Base-by-base conservation (phyloP, 2,888 invertebrate genomes). In the Lasioglossum oenotherae region DNA sequence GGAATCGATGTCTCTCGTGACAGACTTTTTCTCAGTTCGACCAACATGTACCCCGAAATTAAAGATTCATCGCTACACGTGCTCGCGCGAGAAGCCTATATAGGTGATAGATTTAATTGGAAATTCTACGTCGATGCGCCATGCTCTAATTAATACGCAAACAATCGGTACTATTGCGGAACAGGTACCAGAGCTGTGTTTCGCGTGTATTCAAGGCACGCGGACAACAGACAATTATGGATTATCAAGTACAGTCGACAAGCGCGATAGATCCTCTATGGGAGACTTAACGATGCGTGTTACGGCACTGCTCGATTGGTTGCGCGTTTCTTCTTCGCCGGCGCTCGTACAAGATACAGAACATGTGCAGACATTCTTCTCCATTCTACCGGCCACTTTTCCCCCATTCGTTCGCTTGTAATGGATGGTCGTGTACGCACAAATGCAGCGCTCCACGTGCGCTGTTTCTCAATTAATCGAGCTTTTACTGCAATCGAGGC, bases 291-390 rank as follows among this genome's bases (percentile, higher is more conserved):
- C 49, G 75, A 80, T 53, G 57, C 87, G 84, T 83, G 78, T 78
- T 82, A 10, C 35, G 23, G 35, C 69, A 23, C 78, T 80, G 84
- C 77, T 84, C 84, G 80, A 84, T 86, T 80, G 81, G 83, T 87
- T 46, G 44, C 75, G 71, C 76, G 71, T 72, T 69, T 60, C 71
- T 71, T 38, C 38, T 71, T 71, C n/a, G 46, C 49, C 35, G 49
- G 49, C 23, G 74, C 35, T 27, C 49, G 46, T 49, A 19, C 74
- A 14, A n/a, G 14, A 41, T 14, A 41, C 38, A 41, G n/a, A 41
- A 64, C 76, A 31, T 31, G 27, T 46, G 44, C 46, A 46, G 46
- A 77, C 74, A 60, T 85, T 77, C 80, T 41, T 67, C 53, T 60
- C 64, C 16, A 57, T 74, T 74, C 71, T 73, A 19, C 23, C 38